Evolutionary conservation across 2,888 invertebrate species (phyloP), one percentile per base, ranked within the genome.

Genomic region (Ommatoiulus sabulosus): DNA sequence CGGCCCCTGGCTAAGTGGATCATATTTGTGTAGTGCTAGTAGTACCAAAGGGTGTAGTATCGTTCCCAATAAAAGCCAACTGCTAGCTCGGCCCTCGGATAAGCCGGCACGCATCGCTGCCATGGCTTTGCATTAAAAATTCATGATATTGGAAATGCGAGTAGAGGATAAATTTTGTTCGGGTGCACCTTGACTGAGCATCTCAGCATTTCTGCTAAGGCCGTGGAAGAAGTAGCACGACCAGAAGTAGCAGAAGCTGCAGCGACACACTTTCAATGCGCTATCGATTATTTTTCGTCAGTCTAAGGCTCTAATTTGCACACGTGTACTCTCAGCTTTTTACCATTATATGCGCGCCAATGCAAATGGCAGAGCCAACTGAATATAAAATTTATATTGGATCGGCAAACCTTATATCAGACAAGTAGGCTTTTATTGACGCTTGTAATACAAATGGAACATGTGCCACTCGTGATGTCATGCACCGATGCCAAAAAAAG

Each of bases 371-470:
- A 80, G 35, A 80, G 80, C 80, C 80, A 80, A 80, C 80, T 80
- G 80, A 80, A 80, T 80, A 80, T 80, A 80, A 80, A 80, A 80
- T 80, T 80, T 80, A 80, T 80, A 80, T 80, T 80, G 80, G 80
- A 80, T 80, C 80, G 80, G 80, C 80, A 80, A 80, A 80, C 80
- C 80, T 80, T 80, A 80, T 80, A 80, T 35, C 80, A 80, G 80
- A 80, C 80, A 80, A 80, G 80, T 80, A 35, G 35, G 35, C 80
- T 80, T 80, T 80, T 35, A 80, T 80, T 80, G 80, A 35, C 35
- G 80, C 80, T 80, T 80, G 80, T 35, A 80, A 10, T 80, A 80
- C 80, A 80, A 80, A 80, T 80, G 35, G 80, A 80, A 80, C 80
- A 80, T 80, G 15, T 80, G 80, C 80, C 80, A 80, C 80, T 80